Evolutionary conservation across 2,113 vertebrate species (phyloP).

Genomic region (Paracanthobrama guichenoti): DNA sequence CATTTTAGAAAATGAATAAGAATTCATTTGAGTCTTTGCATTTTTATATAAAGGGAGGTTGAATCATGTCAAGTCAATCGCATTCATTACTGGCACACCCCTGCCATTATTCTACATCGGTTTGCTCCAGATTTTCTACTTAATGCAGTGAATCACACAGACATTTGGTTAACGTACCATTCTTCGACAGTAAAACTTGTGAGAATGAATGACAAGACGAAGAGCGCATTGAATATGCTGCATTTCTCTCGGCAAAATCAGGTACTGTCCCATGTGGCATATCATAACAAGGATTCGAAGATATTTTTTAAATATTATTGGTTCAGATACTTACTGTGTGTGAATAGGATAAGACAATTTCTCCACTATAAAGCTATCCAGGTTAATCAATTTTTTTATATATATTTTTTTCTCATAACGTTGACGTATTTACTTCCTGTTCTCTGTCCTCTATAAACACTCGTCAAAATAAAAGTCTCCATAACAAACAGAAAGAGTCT

Average conservation of each 20-base stretch:
- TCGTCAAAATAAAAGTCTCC: conserved; percentile 34
- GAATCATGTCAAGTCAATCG: neutral
- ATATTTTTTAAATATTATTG: neutral
- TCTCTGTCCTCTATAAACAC: neutral
- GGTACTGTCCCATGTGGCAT: neutral
- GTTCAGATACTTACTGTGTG: conserved; percentile 17
- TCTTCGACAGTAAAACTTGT: conserved; percentile 3
- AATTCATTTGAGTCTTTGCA: neutral
- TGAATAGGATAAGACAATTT: neutral
- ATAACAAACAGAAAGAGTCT: neutral
- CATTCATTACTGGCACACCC: neutral
- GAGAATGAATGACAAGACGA: conserved; percentile 4
- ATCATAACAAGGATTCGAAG: neutral
- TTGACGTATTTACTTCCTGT: conserved; percentile 20
- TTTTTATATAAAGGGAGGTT: neutral
- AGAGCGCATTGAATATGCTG: neutral
- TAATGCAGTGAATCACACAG: neutral
- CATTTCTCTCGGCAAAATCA: neutral
- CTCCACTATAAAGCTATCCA: neutral
- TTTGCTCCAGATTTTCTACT: neutral
- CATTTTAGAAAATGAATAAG: neutral
- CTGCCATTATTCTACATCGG: neutral
- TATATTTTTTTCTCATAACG: neutral
- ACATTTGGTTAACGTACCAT: conserved; percentile 3
- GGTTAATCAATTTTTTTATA: neutral